Conservation (phyloP, 2,113 vertebrate species). For the Manacus vitellinus region DNA sequence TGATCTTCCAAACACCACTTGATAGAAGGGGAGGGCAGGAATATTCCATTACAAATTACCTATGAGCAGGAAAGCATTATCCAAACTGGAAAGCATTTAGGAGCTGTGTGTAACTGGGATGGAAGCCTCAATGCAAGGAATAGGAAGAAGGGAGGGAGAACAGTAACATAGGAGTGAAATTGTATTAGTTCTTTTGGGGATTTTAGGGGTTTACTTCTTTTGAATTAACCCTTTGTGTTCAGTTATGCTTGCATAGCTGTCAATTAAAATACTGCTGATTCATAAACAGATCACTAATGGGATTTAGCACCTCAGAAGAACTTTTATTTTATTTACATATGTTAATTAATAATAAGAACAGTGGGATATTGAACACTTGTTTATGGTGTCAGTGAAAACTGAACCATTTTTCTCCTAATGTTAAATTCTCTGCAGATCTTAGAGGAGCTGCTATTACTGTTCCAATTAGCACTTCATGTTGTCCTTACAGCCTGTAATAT, state of each 20-base stretch:
- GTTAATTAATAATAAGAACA: background rate
- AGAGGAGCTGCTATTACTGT: background rate
- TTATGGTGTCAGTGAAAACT: background rate
- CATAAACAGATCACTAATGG: background rate
- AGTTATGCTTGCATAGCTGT: background rate
- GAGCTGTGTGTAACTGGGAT: background rate
- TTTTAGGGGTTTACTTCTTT: background rate
- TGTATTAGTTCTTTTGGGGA: background rate
- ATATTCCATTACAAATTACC: background rate
- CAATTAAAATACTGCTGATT: background rate
- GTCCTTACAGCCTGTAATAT: background rate
- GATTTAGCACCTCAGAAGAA: background rate
- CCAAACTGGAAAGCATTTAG: background rate
- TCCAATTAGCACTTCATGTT: background rate
- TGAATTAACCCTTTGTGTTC: background rate
- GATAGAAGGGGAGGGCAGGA: background rate
- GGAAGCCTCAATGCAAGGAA: background rate
- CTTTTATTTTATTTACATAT: background rate
- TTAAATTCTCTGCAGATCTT: background rate
- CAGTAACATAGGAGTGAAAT: background rate
- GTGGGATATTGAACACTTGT: background rate
- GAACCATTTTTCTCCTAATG: background rate
- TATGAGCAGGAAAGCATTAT: background rate
- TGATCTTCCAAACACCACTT: background rate
- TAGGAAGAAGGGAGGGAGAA: fast-evolving